A percentile compares a stretch with the other conserved stretches of the same genome.
Conservation (phyloP, 1,140 invertebrate genomes). For the Procambarus virginalis region DNA sequence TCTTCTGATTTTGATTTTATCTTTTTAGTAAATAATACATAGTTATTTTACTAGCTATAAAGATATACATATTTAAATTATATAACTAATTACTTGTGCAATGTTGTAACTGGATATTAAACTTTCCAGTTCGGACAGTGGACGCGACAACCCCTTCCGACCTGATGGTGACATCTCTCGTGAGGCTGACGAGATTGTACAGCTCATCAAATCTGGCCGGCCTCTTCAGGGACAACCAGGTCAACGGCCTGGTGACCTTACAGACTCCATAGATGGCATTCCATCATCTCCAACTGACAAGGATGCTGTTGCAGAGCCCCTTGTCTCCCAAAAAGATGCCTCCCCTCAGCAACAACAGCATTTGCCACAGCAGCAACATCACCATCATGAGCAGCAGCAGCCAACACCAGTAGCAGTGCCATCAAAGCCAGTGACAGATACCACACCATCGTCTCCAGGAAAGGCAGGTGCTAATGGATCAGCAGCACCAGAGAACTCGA, state of each 20-base stretch:
- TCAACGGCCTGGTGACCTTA: constrained; percentile 1
- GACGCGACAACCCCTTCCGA: constrained; percentile 97
- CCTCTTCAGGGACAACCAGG: constrained; percentile 75
- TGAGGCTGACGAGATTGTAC: constrained; percentile 96
- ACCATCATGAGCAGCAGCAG: background rate
- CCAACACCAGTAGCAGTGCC: background rate
- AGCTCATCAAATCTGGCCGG: constrained; percentile 92
- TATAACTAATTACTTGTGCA: too few relatives aligned
- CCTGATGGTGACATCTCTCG: constrained; percentile 94
- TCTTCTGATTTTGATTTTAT: too few relatives aligned
- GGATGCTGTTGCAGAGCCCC: constrained; percentile 36
- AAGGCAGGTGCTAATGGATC: constrained; percentile 72
- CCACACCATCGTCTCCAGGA: constrained; percentile 67
- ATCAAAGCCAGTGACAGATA: background rate
- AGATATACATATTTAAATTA: background rate
- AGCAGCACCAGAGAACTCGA: constrained; percentile 72
- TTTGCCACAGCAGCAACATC: constrained; percentile 1
- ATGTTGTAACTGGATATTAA: constrained; percentile 70
- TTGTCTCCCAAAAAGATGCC: constrained; percentile 19
- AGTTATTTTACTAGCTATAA: background rate
- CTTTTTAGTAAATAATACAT: too few relatives aligned
- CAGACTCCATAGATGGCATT: constrained; percentile 14
- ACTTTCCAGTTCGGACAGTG: constrained; percentile 90
- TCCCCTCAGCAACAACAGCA: constrained; percentile 34
- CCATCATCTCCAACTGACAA: constrained; percentile 18